Evolutionary conservation across 2,888 invertebrate species (phyloP), one percentile per base, ranked within the genome.

Genomic region (Archips xylosteana): DNA sequence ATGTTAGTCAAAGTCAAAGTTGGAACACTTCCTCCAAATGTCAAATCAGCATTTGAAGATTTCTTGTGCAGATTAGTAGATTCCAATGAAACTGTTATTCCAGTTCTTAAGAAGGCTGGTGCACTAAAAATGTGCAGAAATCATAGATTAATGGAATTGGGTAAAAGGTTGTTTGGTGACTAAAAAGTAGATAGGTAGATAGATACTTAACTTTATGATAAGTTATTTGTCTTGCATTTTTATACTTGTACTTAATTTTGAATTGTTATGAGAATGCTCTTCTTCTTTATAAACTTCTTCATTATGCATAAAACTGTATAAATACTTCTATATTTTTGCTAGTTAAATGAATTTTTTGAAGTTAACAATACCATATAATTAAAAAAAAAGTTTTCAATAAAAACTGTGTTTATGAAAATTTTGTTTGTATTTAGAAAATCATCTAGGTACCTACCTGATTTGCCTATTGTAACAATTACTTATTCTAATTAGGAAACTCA

Each of bases 41-140:
- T 98, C 0, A 97, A 98, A 85, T 97, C 97, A 39, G 98, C 98
- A 42, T 98, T 97, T 91, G 98, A 98, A 90, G 98, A 98, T 91
- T 97, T 98, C 87, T 93, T 98, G 5, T 97, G 97, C 81, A 97
- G 97, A 87, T 91, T 98, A 82, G 97, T 98, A 36, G 97, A 97
- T 79, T 97, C 97, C 45, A 97, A 97, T 90, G 94, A 95, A 74
- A 96, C 95, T 89, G 97, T 97, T 8, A 95, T 95, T 47, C 95
- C 96, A 39, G 97, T 97, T 51, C 91, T 98, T 61, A 98, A 97
- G 88, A 97, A 97, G 86, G 96, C 96, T 72, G 97, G 97, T 80
- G 98, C 97, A 5, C 92, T 98, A 60, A 96, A 96, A 78, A 97
- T 97, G 81, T 98, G 98, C 87, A 95, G 98, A 85, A 98, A 97